phyloP scores from a whole-genome alignment of 2,888 invertebrate genomes.

The Pheosia tremula region DNA sequence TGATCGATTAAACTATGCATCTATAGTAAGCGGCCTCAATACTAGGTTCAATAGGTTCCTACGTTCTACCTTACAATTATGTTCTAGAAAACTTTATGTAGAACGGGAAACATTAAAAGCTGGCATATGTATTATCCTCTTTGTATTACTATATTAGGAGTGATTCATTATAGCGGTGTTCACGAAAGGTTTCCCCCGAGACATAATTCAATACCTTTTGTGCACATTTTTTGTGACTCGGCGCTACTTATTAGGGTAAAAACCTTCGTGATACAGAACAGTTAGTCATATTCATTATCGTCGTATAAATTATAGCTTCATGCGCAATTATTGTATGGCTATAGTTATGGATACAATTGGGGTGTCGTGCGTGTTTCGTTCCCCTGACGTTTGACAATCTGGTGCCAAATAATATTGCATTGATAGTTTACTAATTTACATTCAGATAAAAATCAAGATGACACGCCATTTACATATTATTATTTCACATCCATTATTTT shows the following conservation, averaged over 20 bases:
- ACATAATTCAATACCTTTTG: slow-evolving; percentile 67
- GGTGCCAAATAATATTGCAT: slow-evolving; percentile 47
- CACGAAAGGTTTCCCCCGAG: slow-evolving; percentile 49
- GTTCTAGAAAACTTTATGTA: slow-evolving; percentile 1
- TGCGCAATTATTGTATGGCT: slow-evolving; percentile 69
- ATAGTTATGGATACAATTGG: slow-evolving; percentile 54
- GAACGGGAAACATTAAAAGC: slow-evolving; percentile 8
- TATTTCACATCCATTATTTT: no score
- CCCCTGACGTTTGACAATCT: slow-evolving; percentile 53
- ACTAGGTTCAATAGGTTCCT: background rate
- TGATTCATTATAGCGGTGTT: slow-evolving; percentile 47
- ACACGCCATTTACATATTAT: no score
- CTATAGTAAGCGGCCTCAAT: background rate
- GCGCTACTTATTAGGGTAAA: slow-evolving; percentile 69
- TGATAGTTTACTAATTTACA: slow-evolving; percentile 48
- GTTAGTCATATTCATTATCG: slow-evolving; percentile 79
- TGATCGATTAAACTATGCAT: background rate
- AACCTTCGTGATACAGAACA: slow-evolving; percentile 72
- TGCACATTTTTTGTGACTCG: slow-evolving; percentile 57
- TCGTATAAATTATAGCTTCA: slow-evolving; percentile 76
- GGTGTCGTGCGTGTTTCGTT: slow-evolving; percentile 63
- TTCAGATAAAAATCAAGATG: no score
- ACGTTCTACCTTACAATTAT: background rate
- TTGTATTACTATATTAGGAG: slow-evolving; percentile 28
- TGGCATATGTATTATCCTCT: slow-evolving; percentile 23